Conservation (phyloP, 2,113 vertebrate genomes). For the Hippocampus zosterae region DNA sequence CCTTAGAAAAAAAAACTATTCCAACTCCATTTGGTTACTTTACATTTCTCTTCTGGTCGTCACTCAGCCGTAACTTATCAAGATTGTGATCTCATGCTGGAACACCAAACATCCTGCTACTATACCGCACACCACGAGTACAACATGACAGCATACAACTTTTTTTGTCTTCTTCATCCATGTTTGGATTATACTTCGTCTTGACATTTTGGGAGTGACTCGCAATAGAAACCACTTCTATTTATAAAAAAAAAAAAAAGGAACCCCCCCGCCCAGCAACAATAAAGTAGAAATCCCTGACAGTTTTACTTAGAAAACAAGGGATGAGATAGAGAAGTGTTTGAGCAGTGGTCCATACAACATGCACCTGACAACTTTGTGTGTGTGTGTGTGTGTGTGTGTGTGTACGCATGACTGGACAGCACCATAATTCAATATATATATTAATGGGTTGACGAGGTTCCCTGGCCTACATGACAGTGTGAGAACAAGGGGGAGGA, state of each 20-base stretch:
- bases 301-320: slow-evolving; percentile 46
- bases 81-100: slow-evolving; percentile 66
- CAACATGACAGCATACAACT: slow-evolving; percentile 56
- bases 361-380: slow-evolving; percentile 53
- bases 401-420: slow-evolving; percentile 32
- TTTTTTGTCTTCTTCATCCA: slow-evolving; percentile 28
- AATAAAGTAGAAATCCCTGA: slow-evolving; percentile 67
- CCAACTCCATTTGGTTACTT: slow-evolving; percentile 72
- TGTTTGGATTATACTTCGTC: slow-evolving; percentile 41
- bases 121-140: slow-evolving; percentile 55
- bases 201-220: slow-evolving; percentile 47
- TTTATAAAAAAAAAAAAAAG: slow-evolving; percentile 29
- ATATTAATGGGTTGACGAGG: slow-evolving; percentile 42
- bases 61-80: slow-evolving; percentile 50
- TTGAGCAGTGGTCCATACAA: slow-evolving; percentile 57
- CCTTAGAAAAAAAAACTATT: slow-evolving; percentile 65
- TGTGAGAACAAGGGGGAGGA: slow-evolving; percentile 8
- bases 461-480: slow-evolving; percentile 49
- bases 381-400: slow-evolving; percentile 29
- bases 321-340: slow-evolving; percentile 46
- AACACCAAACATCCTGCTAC: slow-evolving; percentile 64
- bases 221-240: slow-evolving; percentile 56
- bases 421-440: slow-evolving; percentile 59
- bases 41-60: slow-evolving; percentile 66
- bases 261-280: neutral